These are phyloP conservation scores for Alfaro cultratus DNA, from an alignment of 2,797 vertebrate species.

Conservation along the genomic window DNA sequence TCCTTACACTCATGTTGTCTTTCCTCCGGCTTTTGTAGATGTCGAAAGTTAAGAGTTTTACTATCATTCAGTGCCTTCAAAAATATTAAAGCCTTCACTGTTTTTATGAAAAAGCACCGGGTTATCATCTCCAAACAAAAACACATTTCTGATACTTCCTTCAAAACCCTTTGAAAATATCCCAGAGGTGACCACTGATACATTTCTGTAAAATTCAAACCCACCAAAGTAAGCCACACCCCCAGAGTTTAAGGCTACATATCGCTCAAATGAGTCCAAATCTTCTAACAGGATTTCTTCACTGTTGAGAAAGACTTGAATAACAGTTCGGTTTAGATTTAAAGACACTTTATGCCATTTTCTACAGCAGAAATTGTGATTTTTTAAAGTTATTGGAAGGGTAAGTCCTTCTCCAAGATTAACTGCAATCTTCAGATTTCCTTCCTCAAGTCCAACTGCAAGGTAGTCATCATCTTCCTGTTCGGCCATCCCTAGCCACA, in stretches of 20 bases:
- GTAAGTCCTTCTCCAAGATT: slow-evolving; percentile 86
- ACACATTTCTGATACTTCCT: slow-evolving; percentile 84
- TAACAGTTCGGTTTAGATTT: slow-evolving; percentile 81
- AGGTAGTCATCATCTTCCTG: slow-evolving; percentile 88
- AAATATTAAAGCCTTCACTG: slow-evolving; percentile 87
- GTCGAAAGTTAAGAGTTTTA: slow-evolving; percentile 4
- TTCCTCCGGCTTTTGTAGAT: slow-evolving; percentile 8
- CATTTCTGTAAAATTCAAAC: slow-evolving; percentile 83
- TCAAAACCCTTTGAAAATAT: slow-evolving; percentile 84
- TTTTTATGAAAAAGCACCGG: slow-evolving; percentile 76
- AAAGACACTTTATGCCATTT: slow-evolving; percentile 81
- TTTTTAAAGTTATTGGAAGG: slow-evolving; percentile 69
- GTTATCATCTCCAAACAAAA: slow-evolving; percentile 84
- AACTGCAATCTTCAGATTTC: slow-evolving; percentile 83
- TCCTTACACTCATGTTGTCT: not conserved
- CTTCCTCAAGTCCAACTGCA: slow-evolving; percentile 81
- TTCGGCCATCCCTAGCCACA: slow-evolving; percentile 86
- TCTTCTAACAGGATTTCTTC: slow-evolving; percentile 80
- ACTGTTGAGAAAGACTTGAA: slow-evolving; percentile 81
- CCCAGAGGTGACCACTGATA: slow-evolving; percentile 79
- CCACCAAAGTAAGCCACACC: slow-evolving; percentile 87
- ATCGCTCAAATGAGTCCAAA: slow-evolving; percentile 83
- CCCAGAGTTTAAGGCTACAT: slow-evolving; percentile 85
- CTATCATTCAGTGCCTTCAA: slow-evolving; percentile 68
- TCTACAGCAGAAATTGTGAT: slow-evolving; percentile 73